phyloP scores from a whole-genome alignment of 2,888 invertebrate species.

The Hecatera dysodea region DNA sequence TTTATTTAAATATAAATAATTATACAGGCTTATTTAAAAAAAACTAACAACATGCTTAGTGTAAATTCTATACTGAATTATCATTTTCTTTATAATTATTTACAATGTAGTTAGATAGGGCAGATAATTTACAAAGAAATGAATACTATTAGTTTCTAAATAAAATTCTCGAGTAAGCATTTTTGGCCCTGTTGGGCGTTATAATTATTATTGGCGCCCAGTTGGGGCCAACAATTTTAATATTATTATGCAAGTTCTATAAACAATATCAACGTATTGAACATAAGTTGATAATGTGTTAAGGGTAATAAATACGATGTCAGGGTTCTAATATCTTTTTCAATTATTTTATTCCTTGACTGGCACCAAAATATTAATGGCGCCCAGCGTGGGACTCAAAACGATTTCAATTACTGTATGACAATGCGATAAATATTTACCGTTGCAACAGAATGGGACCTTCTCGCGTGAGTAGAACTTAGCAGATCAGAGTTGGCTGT shows the following conservation, averaged over 20 bases:
- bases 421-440: constrained; percentile 69
- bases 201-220: neutral
- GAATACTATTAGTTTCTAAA: neutral
- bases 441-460: constrained; percentile 86
- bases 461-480: constrained; percentile 86
- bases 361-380: neutral
- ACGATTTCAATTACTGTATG: too few relatives aligned
- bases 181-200: constrained; percentile 1
- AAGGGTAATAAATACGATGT: too few relatives aligned
- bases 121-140: neutral
- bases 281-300: too few relatives aligned
- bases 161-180: neutral
- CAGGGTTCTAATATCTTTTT: neutral
- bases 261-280: too few relatives aligned
- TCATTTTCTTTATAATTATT: too few relatives aligned
- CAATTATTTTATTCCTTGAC: neutral
- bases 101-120: too few relatives aligned
- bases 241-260: neutral
- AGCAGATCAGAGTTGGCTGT: constrained; percentile 90
- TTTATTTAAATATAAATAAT: too few relatives aligned
- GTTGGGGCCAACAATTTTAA: neutral
- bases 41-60: too few relatives aligned
- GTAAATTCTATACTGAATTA: too few relatives aligned
- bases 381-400: neutral
- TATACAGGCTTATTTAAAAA: too few relatives aligned